A percentile compares a stretch with the other conserved stretches of the same genome.
phyloP scores from a whole-genome alignment of 2,888 invertebrate genomes.

The Meiosimyza decipiens region DNA sequence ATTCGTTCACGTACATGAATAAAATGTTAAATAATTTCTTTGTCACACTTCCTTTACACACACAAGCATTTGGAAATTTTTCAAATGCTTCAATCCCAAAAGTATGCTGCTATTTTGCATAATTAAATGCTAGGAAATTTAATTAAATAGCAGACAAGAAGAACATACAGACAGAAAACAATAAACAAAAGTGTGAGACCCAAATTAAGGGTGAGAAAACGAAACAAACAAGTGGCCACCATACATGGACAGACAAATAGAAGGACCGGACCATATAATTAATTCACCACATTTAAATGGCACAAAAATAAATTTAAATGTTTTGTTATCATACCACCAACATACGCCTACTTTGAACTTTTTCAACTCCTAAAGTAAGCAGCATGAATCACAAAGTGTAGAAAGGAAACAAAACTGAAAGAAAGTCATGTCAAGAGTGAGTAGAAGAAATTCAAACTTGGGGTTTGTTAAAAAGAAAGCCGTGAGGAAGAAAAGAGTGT shows the following conservation, averaged over 20 bases:
- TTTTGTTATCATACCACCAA: neutral
- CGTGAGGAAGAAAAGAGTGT: too few relatives aligned
- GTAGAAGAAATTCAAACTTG: too few relatives aligned
- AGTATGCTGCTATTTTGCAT: constrained; percentile 17
- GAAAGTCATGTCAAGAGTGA: too few relatives aligned
- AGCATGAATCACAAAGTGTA: too few relatives aligned
- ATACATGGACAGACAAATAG: neutral
- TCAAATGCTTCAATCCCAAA: neutral
- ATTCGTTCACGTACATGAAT: too few relatives aligned
- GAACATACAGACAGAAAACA: constrained; percentile 9
- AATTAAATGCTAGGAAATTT: constrained; percentile 25
- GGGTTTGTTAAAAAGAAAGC: too few relatives aligned
- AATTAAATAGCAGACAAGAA: constrained; percentile 8
- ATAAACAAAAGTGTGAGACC: neutral
- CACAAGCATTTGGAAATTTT: neutral
- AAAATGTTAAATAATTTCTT: too few relatives aligned
- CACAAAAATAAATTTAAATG: constrained; percentile 15
- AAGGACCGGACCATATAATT: constrained; percentile 17
- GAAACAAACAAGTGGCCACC: constrained; percentile 11
- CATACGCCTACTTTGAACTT: too few relatives aligned
- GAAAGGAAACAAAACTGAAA: too few relatives aligned
- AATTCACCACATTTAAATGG: constrained; percentile 27
- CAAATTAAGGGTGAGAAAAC: neutral
- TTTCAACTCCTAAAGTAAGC: too few relatives aligned
- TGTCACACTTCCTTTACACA: neutral